A percentile compares a stretch with the other conserved stretches of the same genome.
phyloP scores from a whole-genome alignment of 1,140 invertebrate species.

The Drosophila burlai region DNA sequence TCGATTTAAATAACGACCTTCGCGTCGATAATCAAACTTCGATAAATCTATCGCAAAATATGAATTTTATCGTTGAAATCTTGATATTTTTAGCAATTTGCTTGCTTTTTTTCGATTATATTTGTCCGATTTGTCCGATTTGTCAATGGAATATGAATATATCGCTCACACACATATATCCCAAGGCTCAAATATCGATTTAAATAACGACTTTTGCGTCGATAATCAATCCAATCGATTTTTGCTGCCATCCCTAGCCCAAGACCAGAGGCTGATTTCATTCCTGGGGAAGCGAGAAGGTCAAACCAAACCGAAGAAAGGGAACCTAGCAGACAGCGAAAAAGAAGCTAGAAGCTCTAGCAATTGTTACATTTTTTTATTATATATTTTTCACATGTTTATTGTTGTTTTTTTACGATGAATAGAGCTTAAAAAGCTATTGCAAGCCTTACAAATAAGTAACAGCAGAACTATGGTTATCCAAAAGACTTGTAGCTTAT shows the following conservation, averaged over 20 bases:
- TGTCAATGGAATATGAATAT: background rate
- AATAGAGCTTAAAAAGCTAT: background rate
- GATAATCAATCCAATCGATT: background rate
- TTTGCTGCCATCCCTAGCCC: background rate
- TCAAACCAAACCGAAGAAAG: conserved; percentile 9
- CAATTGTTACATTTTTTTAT: background rate
- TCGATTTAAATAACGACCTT: background rate
- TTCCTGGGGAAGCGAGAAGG: background rate
- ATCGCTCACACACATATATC: background rate
- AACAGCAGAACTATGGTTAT: no score
- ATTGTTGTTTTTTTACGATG: background rate
- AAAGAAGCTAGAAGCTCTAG: background rate
- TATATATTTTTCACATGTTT: background rate
- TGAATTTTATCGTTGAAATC: background rate
- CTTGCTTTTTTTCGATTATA: background rate
- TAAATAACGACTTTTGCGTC: background rate
- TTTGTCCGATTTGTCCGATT: background rate
- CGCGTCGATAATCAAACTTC: no score
- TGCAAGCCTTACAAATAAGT: no score
- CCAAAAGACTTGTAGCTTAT: no score
- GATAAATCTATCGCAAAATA: background rate
- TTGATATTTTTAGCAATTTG: background rate
- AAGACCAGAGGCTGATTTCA: background rate
- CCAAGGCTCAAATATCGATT: background rate
- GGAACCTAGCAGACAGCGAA: background rate